These are phyloP conservation scores for Phania funesta DNA, from an alignment of 2,888 invertebrate species.

Conservation along the genomic window DNA sequence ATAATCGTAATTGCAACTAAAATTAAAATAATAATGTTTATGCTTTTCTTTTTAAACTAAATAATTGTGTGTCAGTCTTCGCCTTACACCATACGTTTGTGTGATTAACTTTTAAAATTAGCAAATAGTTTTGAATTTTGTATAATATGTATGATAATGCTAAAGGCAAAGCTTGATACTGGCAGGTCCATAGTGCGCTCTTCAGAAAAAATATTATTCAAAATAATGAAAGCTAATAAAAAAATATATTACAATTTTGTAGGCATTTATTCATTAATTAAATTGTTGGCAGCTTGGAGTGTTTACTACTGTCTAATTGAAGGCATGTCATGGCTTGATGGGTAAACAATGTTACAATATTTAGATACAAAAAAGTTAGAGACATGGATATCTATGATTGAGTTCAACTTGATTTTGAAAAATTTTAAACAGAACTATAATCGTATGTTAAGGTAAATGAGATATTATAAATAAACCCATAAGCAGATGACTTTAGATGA, in stretches of 20 bases:
- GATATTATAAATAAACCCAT: constrained; percentile 2
- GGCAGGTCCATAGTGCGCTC: too few species aligned
- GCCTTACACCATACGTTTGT: too few species aligned
- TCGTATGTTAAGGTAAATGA: not conserved
- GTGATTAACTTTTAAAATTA: too few species aligned
- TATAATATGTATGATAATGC: too few species aligned
- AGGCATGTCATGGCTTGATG: constrained; percentile 60
- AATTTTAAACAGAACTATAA: not conserved
- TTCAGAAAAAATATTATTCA: not conserved
- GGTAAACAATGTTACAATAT: constrained; percentile 14
- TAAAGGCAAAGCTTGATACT: too few species aligned
- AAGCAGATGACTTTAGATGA: not conserved
- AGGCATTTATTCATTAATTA: not conserved
- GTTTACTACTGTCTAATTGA: constrained; percentile 7
- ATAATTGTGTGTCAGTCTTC: too few species aligned
- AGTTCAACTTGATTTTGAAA: not conserved
- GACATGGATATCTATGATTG: not conserved
- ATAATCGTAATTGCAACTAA: too few species aligned
- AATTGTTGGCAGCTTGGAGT: not conserved
- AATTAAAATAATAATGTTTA: too few species aligned
- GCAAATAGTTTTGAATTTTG: too few species aligned
- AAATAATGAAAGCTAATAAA: not conserved
- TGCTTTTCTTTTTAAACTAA: too few species aligned
- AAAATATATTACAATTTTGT: not conserved
- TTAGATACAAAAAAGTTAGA: not conserved